Conservation (phyloP, 1,140 invertebrate species). For the Pseudomyrmex flavicornis region DNA sequence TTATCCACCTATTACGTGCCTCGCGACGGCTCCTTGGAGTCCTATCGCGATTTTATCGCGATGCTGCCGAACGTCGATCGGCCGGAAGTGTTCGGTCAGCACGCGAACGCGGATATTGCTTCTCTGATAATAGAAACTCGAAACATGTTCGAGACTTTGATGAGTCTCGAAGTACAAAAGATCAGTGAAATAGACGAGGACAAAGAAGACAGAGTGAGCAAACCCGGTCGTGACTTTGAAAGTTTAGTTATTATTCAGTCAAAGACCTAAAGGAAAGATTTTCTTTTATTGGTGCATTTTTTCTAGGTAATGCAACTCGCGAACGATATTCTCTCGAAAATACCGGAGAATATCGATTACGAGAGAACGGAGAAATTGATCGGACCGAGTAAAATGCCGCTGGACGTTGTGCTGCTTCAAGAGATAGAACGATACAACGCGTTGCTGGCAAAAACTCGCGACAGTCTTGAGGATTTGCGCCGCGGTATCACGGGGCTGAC, state of each 20-base stretch:
- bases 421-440: slow-evolving; percentile 90
- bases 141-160: slow-evolving; percentile 92
- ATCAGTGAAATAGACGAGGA: slow-evolving; percentile 85
- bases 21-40: slow-evolving; percentile 91
- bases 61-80: slow-evolving; percentile 91
- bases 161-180: slow-evolving; percentile 91
- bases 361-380: slow-evolving; percentile 90
- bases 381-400: slow-evolving; percentile 89
- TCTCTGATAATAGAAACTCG: slow-evolving; percentile 92
- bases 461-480: slow-evolving; percentile 88
- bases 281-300: neutral
- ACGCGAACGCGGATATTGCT: slow-evolving; percentile 96
- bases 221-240: neutral
- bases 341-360: slow-evolving; percentile 91
- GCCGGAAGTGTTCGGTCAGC: slow-evolving; percentile 95
- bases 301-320: slow-evolving; percentile 89
- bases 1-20: slow-evolving; percentile 92
- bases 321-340: slow-evolving; percentile 89
- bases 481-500: slow-evolving; percentile 93
- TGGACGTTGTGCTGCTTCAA: slow-evolving; percentile 93
- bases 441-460: slow-evolving; percentile 85
- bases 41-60: slow-evolving; percentile 92
- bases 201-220: slow-evolving; percentile 89
- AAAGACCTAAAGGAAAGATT: no score
- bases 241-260: no score